Base-by-base conservation (phyloP, 2,888 invertebrate genomes). In the Dasysyrphus tricinctus region DNA sequence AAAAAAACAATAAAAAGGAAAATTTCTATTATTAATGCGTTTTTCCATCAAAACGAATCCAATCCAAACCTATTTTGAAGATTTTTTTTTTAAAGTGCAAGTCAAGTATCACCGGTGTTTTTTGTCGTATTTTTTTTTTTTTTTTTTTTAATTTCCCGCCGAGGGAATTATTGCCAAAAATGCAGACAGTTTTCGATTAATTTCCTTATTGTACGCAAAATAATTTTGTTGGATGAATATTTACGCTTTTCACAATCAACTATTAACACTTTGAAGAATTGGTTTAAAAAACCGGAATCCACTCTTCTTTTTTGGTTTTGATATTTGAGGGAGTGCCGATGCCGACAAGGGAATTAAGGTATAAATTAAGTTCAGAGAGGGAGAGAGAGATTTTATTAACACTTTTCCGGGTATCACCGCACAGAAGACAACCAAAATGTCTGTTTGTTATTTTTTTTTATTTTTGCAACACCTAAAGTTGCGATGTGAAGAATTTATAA, bases 161-260 rank as follows among this genome's bases (percentile, higher is more conserved):
- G 57, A 32, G 34, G 51, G 32, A 61, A 54, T 67, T 67, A 67
- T 67, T 67, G 7, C 49, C 67, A 67, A 57, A 24, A 67, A 44
- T 42, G 37, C 49, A 63, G 51, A 69, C 51, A 54, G n/a, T 54
- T 69, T 69, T 69, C 39, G 9, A n/a, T 54, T 39, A 34, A 65
- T 70, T 54, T 70, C 63, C 63, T 76, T 32, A 56, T 75, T 77
- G 65, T 42, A 77, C 72, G 77, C 81, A 81, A 77, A 65, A 76
- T 63, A 65, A 5, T 8, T 54, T 47, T 51, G 11, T 72, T 37
- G 51, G 32, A 3, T 1, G 2, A 11, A 24, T 70, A 14, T 34
- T 54, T 57, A 72, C 57, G 42, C 3, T 54, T 61, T 37, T 57
- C 56, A 81, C 65, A 59, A 32, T 65, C 8, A 65, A 32, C 3